phyloP scores from a whole-genome alignment of 2,888 invertebrate species.

The Endomychus coccineus region DNA sequence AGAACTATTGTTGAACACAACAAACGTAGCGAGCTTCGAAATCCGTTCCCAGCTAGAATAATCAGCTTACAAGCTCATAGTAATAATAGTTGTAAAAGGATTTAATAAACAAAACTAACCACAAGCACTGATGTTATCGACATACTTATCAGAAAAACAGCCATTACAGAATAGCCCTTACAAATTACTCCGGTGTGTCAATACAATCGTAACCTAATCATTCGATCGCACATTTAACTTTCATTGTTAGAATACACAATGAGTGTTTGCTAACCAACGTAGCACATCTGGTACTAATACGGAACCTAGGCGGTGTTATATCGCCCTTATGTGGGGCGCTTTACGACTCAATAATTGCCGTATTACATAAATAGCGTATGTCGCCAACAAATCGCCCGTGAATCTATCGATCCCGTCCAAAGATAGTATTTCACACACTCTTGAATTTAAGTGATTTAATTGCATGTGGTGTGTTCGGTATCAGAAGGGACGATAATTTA shows the following conservation, averaged over 20 bases:
- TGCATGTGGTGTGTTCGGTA: no score
- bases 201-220: constrained; percentile 43
- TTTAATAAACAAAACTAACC: no score
- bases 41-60: no score
- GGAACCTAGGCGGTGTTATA: constrained; percentile 10
- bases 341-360: constrained; percentile 35
- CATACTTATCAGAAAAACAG: constrained; percentile 28
- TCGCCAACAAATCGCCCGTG: constrained; percentile 39
- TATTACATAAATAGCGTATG: constrained; percentile 39
- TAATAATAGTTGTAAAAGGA: no score
- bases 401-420: constrained; percentile 39
- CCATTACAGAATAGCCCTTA: constrained; percentile 36
- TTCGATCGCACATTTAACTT: constrained; percentile 43
- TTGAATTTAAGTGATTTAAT: no score
- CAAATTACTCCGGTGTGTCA: constrained; percentile 41
- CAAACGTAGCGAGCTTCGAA: no score
- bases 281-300: constrained; percentile 38
- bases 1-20: no score
- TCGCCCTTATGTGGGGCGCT: constrained; percentile 29
- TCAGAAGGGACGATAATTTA: no score
- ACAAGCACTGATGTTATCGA: constrained; percentile 36
- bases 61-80: no score
- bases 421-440: constrained; percentile 42
- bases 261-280: constrained; percentile 39
- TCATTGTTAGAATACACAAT: constrained; percentile 41